Evolutionary conservation across 2,797 vertebrate genomes (phyloP).

Genomic region (Heteromormyrus szaboi): DNA sequence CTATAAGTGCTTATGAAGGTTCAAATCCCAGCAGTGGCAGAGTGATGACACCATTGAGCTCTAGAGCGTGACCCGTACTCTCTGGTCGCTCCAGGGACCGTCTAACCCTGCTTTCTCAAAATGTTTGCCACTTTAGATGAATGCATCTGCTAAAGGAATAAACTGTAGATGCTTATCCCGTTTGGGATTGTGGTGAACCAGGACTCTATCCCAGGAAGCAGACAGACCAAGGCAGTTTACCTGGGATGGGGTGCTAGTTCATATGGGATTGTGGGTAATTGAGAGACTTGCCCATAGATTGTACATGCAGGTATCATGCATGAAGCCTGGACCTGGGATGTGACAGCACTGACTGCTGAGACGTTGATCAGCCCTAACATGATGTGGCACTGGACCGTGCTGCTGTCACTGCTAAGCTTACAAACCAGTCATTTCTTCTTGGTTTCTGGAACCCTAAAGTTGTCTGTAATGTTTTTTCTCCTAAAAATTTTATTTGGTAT

Average conservation of each 20-base stretch:
- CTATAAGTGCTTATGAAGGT: not conserved
- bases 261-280: not conserved
- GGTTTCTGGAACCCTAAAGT: not conserved
- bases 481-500: not conserved
- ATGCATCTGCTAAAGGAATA: not conserved
- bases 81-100: not conserved
- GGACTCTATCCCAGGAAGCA: not conserved
- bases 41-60: not conserved
- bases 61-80: not conserved
- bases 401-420: not conserved
- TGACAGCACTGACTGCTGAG: not conserved
- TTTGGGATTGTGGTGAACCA: not conserved
- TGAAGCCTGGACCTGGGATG: not conserved
- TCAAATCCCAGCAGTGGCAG: not conserved
- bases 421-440: not conserved
- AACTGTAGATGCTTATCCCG: not conserved
- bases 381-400: accelerated
- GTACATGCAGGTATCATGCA: not conserved
- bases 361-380: not conserved
- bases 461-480: not conserved
- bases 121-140: not conserved
- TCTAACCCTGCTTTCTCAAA: not conserved
- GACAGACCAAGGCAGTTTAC: not conserved
- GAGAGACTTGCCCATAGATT: not conserved
- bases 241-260: not conserved